These are phyloP conservation scores for Paratilapia polleni DNA, from an alignment of 2,113 vertebrate genomes.

Conservation along the genomic window DNA sequence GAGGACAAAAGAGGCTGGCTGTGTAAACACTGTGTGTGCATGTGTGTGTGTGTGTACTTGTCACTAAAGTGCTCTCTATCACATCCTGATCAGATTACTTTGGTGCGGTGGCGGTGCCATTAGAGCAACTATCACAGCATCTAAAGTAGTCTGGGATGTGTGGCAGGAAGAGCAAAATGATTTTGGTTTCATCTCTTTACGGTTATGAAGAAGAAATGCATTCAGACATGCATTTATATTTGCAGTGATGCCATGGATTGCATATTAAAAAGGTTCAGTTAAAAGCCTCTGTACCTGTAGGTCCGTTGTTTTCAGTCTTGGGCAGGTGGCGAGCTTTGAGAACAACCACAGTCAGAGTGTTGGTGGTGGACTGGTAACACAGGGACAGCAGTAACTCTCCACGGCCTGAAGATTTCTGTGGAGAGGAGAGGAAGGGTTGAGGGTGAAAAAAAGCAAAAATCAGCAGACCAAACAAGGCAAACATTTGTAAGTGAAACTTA, in stretches of 20 bases:
- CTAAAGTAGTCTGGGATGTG: conserved; percentile 23
- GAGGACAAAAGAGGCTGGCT: conserved; percentile 39
- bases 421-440: not conserved
- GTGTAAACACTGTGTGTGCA: conserved; percentile 39
- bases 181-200: not conserved
- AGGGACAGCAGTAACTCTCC: conserved; percentile 95
- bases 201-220: not conserved
- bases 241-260: not conserved
- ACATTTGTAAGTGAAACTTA: not conserved
- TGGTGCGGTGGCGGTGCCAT: conserved; percentile 31
- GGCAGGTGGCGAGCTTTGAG: conserved; percentile 97
- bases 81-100: conserved; percentile 58
- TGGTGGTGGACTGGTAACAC: conserved; percentile 97
- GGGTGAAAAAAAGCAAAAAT: not conserved
- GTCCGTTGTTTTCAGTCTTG: conserved; percentile 88
- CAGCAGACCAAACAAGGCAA: not conserved
- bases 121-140: conserved; percentile 31
- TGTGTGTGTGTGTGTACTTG: conserved; percentile 15
- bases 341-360: conserved; percentile 95
- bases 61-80: conserved; percentile 56
- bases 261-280: not conserved
- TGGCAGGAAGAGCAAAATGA: conserved; percentile 9
- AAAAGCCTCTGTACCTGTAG: conserved; percentile 82
- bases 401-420: conserved; percentile 89
- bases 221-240: not conserved